Conservation (phyloP, 2,113 vertebrate species). For the Macquaria ambigua region DNA sequence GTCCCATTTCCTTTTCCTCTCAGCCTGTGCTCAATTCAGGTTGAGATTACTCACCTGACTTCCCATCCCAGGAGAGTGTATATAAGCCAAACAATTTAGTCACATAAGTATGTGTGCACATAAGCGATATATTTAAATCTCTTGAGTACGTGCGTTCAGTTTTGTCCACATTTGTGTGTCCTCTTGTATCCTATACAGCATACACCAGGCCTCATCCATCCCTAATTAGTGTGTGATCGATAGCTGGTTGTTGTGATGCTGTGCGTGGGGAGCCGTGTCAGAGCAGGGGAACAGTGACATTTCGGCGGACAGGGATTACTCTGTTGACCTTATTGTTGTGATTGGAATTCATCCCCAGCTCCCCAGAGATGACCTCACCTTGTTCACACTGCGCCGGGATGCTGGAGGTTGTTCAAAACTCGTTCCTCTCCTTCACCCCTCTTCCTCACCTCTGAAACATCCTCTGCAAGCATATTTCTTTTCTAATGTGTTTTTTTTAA, state of each 20-base stretch:
- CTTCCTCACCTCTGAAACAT: conserved; percentile 10
- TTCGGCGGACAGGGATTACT: conserved; percentile 77
- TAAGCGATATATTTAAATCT: conserved; percentile 14
- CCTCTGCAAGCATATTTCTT: conserved; percentile 9
- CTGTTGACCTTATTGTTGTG: conserved; percentile 77
- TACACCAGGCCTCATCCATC: conserved; percentile 56
- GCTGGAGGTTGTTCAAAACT: conserved; percentile 64
- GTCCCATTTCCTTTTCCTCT: conserved; percentile 24
- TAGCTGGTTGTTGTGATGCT: conserved; percentile 76
- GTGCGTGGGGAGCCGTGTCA: conserved; percentile 64
- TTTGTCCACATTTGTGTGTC: conserved; percentile 18
- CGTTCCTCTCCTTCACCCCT: conserved; percentile 5
- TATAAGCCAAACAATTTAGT: conserved; percentile 23
- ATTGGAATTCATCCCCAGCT: conserved; percentile 75
- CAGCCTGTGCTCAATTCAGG: conserved; percentile 6
- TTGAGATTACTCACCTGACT: conserved; percentile 40
- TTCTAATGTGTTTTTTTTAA: conserved; percentile 4
- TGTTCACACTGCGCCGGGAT: conserved; percentile 54
- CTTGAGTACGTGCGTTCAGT: background rate
- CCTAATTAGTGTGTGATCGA: conserved; percentile 80
- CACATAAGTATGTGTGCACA: conserved; percentile 8
- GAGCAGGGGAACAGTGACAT: conserved; percentile 74
- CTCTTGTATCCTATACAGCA: conserved; percentile 21
- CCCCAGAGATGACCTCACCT: conserved; percentile 71
- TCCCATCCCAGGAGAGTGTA: conserved; percentile 22